Conservation (phyloP, 2,797 vertebrate species). For the Enteromius viviparus region DNA sequence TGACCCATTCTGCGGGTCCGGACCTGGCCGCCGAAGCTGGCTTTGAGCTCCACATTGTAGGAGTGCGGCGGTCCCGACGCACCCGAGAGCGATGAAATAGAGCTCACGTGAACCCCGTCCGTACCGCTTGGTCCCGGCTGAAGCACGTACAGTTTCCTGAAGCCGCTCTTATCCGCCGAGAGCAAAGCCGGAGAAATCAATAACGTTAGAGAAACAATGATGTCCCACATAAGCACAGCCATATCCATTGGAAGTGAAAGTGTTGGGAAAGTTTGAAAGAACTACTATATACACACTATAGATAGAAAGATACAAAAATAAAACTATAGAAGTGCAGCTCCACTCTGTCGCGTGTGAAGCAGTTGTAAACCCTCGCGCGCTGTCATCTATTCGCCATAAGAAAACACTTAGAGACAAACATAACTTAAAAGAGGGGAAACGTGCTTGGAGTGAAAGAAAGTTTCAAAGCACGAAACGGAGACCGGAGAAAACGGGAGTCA, state of each 20-base stretch:
- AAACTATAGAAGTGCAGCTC: background rate
- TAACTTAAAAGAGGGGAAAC: conserved; percentile 42
- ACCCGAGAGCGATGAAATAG: conserved; percentile 71
- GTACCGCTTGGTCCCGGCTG: conserved; percentile 78
- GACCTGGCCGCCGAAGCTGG: conserved; percentile 74
- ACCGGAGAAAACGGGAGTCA: conserved; percentile 18
- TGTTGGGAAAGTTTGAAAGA: conserved; percentile 21
- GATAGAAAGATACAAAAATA: conserved; percentile 23
- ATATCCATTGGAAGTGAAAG: conserved; percentile 70
- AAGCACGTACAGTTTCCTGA: conserved; percentile 83
- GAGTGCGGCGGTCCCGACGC: conserved; percentile 70
- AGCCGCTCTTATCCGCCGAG: conserved; percentile 77
- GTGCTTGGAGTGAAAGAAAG: conserved; percentile 37
- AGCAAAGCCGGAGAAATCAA: conserved; percentile 70
- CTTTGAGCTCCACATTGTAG: conserved; percentile 81
- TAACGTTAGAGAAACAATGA: conserved; percentile 74
- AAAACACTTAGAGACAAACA: conserved; percentile 1
- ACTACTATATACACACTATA: conserved; percentile 21
- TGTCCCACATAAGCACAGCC: conserved; percentile 79
- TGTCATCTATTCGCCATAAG: conserved; percentile 55
- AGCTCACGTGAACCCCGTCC: conserved; percentile 73
- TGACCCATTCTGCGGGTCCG: conserved; percentile 86
- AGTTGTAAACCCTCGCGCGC: conserved; percentile 56
- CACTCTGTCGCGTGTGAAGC: conserved; percentile 58
- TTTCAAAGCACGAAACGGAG: conserved; percentile 24